Base-by-base conservation (phyloP, 2,113 vertebrate genomes). In the Dendrocopos noguchii region DNA sequence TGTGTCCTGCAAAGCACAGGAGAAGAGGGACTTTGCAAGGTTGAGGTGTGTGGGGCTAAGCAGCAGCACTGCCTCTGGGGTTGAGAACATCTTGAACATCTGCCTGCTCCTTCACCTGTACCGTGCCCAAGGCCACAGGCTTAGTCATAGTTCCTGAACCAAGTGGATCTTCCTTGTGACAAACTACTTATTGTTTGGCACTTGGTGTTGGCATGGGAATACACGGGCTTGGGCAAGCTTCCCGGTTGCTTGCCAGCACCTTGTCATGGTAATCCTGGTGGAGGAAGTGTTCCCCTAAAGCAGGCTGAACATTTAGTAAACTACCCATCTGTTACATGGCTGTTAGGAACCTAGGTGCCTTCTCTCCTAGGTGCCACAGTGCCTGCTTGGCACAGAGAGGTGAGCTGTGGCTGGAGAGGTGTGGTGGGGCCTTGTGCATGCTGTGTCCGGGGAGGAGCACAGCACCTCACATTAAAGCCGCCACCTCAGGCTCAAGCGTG, bases 281-380 rank as follows among this genome's bases (percentile, higher is more conserved):
- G 7, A 2, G 9, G 18, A 29, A 24, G 9, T 2, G 7, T 59
- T 22, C 24, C 29, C 24, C 46, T 57, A 14, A 25, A 55, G 39
- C 64, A 22, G 47, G 9, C 8, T 4, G 3, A 34, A 7, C 5
- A 1, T 72, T 59, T 77, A n/a, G 16, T 17, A 12, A 61, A 9
- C 22, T n/a, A 4, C 34, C 5, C n/a, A 7, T 19, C 10, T 3
- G 4, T 34, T 66, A 47, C 78, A 52, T 1, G 5, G 52, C 13
- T 10, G 10, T 27, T 57, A 36, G 29, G 55, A 44, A 2, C 9
- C 60, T 4, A 19, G 24, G 39, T n/a, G 8, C 39, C 60, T 31
- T 15, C 14, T 14, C 42, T 67, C 14, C 3, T 1, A 25, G 55
- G 56, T 56, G 31, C 50, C 0, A 0, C 1, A 0, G 13, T 10